Base-by-base conservation (phyloP, 2,888 invertebrate species). In the Mesodorylaimus sp. region DNA sequence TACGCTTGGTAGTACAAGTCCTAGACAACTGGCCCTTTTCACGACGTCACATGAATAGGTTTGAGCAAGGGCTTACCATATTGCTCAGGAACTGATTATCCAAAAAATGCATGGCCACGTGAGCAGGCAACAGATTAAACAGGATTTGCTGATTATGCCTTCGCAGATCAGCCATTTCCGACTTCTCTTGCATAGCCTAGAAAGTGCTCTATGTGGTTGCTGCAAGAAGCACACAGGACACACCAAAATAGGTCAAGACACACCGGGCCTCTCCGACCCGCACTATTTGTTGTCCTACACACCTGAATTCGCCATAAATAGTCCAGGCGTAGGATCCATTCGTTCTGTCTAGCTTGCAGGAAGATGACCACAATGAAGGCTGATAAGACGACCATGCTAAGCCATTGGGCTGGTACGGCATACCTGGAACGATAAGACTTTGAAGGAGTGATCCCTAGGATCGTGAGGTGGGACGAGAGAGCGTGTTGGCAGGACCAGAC, bases 1-100 rank as follows among this genome's bases (percentile, higher is more conserved):
- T 88, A 88, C 69, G 83, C 83, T 71, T 87, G 86, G 73, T 86
- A 83, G 73, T 88, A 88, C 62, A 88, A 76, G 69, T 85, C 86
- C 84, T 82, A 75, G 61, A 29, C 7, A 26, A 45, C 19, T 39
- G 16, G 16, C 10, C 10, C 10, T 26, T n/a, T 26, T 24, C 10
- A 16, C 19, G 37, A 24, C 23, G 19, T 25, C 21, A 37, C 19
- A 38, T 21, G 19, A n/a, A 32, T 16, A 23, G 28, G 13, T 27
- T 32, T 24, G 19, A 3, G 19, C 13, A 26, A 29, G 16, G 45
- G 65, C 69, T 73, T 67, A 80, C 80, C 83, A 84, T 83, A 69
- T 84, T 83, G 58, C 79, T 83, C 58, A 83, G 75, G 68, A 83
- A 83, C 71, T 83, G 83, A 67, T 81, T 82, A 71, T 87, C 85